Percentiles rank a stretch among this genome's conserved stretches.
Conservation (phyloP, 2,797 vertebrate genomes). For the Gobio occitaniae region DNA sequence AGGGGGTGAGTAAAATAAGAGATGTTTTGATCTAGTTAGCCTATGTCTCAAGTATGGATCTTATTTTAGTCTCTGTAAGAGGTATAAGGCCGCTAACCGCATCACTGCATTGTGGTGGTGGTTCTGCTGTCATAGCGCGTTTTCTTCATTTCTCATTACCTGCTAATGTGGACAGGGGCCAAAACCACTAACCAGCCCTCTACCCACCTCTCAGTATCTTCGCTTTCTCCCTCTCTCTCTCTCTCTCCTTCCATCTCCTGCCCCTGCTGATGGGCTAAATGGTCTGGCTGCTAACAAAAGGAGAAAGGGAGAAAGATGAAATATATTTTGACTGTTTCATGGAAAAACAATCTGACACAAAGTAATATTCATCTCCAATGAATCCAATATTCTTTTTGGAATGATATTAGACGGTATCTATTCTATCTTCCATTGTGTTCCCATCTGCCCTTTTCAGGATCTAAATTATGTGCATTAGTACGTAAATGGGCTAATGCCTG, state of each 20-base stretch:
- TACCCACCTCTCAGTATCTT: slow-evolving; percentile 42
- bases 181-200: slow-evolving; percentile 48
- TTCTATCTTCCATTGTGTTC: slow-evolving; percentile 99
- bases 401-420: slow-evolving; percentile 99
- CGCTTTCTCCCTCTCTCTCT: slow-evolving; percentile 34
- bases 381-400: slow-evolving; percentile 99
- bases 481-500: slow-evolving; percentile 99
- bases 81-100: slow-evolving; percentile 48
- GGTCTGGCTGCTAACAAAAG: slow-evolving; percentile 67
- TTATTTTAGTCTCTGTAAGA: slow-evolving; percentile 38
- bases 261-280: slow-evolving; percentile 53
- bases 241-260: slow-evolving; percentile 27
- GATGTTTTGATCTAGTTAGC: slow-evolving; percentile 51
- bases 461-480: slow-evolving; percentile 99
- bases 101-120: slow-evolving; percentile 52
- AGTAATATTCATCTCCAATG: slow-evolving; percentile 99
- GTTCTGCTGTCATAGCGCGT: slow-evolving; percentile 45
- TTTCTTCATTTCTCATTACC: slow-evolving; percentile 52
- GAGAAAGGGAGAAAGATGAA: slow-evolving; percentile 79
- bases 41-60: slow-evolving; percentile 53
- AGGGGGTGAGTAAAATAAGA: slow-evolving; percentile 48
- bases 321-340: slow-evolving; percentile 99
- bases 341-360: slow-evolving; percentile 99
- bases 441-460: slow-evolving; percentile 99
- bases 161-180: slow-evolving; percentile 42